A percentile compares a stretch with the other conserved stretches of the same genome.
Evolutionary conservation across 2,797 vertebrate species (phyloP).

Genomic region (Lophotriccus pileatus): DNA sequence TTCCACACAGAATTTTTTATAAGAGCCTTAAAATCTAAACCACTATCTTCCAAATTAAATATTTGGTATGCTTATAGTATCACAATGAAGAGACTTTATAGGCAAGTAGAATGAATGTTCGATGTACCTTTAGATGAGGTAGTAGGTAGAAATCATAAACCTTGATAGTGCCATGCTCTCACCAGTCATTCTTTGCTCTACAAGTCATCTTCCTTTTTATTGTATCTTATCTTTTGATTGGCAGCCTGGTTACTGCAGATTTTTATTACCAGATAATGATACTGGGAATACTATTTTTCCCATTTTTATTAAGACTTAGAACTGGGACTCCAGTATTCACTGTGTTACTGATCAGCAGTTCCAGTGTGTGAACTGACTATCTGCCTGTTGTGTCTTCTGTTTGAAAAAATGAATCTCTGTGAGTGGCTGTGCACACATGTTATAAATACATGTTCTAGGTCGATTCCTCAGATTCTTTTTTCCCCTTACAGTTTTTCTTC

Average conservation of each 20-base stretch:
- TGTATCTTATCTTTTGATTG: not conserved
- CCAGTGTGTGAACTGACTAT: not conserved
- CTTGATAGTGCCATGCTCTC: not conserved
- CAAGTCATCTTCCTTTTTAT: not conserved
- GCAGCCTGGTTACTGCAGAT: not conserved
- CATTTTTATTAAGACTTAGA: not conserved
- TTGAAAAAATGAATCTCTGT: not conserved
- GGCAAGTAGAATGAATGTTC: not conserved
- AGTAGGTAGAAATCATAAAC: not conserved
- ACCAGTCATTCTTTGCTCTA: not conserved
- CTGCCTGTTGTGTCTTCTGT: rapidly evolving
- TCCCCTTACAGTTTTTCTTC: not conserved
- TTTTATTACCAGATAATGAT: not conserved
- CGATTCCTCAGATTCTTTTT: not conserved
- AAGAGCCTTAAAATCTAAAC: not conserved
- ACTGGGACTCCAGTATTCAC: not conserved
- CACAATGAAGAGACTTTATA: not conserved
- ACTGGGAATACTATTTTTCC: not conserved
- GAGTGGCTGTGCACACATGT: not conserved
- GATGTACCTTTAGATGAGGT: not conserved
- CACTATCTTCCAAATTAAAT: not conserved
- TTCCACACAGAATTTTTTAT: not conserved
- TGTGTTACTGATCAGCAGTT: not conserved
- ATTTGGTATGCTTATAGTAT: not conserved
- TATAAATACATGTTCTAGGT: not conserved